Conservation (phyloP, 2,888 invertebrate species). For the Operophtera brumata region DNA sequence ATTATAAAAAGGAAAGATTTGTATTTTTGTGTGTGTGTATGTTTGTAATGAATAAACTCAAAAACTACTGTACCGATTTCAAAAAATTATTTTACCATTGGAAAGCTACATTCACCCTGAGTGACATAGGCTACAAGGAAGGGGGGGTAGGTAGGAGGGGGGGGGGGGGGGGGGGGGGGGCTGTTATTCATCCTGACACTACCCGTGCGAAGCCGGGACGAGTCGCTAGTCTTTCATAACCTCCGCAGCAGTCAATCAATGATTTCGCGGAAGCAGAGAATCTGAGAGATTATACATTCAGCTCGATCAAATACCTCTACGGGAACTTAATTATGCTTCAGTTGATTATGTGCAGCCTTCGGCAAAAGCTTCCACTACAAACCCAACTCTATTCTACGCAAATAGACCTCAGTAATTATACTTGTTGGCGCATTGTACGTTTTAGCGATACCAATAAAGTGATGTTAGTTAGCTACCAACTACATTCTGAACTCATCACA, state of each 20-base stretch:
- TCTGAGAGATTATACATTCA: background rate
- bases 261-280: background rate
- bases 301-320: background rate
- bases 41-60: no score
- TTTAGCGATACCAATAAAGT: background rate
- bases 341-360: background rate
- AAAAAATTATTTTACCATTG: no score
- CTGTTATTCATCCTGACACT: no score
- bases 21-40: no score
- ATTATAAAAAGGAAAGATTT: no score
- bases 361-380: background rate
- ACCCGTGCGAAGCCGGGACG: no score
- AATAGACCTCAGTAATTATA: background rate
- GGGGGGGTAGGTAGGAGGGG: no score
- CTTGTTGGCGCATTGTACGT: background rate
- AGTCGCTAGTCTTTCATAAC: background rate
- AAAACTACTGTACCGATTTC: no score
- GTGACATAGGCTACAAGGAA: no score
- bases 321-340: constrained; percentile 1
- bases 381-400: background rate
- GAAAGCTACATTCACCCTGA: no score
- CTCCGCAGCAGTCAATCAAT: background rate
- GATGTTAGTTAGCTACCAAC: background rate
- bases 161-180: no score
- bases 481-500: background rate